These are phyloP conservation scores for Callyntrura guangdongensis DNA, from an alignment of 2,888 invertebrate genomes.

Conservation along the genomic window DNA sequence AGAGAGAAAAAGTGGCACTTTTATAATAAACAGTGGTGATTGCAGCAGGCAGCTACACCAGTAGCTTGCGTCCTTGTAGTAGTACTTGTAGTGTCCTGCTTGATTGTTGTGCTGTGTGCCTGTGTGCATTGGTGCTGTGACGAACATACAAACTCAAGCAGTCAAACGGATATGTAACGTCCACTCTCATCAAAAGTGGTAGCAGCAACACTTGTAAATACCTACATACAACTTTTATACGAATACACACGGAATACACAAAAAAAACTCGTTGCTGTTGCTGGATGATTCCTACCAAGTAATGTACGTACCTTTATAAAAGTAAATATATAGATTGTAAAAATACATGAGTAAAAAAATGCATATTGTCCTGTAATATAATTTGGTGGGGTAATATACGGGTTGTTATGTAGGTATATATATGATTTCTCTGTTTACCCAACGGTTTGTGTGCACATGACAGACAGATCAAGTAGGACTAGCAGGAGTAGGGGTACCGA, in stretches of 20 bases:
- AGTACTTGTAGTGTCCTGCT: too few relatives aligned
- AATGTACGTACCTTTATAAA: too few relatives aligned
- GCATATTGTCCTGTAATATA: conserved; percentile 11
- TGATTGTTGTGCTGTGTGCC: conserved; percentile 2
- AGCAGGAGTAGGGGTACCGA: not conserved
- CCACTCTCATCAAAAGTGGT: not conserved
- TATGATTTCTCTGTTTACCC: conserved; percentile 34
- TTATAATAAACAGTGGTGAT: conserved; percentile 49
- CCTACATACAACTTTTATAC: conserved; percentile 21
- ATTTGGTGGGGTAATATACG: not conserved
- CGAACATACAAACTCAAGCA: not conserved
- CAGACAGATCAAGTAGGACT: conserved; percentile 44
- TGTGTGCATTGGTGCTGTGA: conserved; percentile 18
- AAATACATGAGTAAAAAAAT: not conserved
- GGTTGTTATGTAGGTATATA: not conserved
- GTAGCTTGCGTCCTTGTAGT: too few relatives aligned
- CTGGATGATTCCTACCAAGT: too few relatives aligned
- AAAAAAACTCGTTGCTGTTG: not conserved
- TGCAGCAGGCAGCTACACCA: conserved; percentile 8
- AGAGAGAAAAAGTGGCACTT: conserved; percentile 39
- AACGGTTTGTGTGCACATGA: conserved; percentile 43
- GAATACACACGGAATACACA: not conserved
- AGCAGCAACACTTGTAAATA: conserved; percentile 5
- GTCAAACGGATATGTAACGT: not conserved
- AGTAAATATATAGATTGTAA: not conserved